Conservation (phyloP, 2,113 vertebrate genomes). For the Megaceryle torquata region DNA sequence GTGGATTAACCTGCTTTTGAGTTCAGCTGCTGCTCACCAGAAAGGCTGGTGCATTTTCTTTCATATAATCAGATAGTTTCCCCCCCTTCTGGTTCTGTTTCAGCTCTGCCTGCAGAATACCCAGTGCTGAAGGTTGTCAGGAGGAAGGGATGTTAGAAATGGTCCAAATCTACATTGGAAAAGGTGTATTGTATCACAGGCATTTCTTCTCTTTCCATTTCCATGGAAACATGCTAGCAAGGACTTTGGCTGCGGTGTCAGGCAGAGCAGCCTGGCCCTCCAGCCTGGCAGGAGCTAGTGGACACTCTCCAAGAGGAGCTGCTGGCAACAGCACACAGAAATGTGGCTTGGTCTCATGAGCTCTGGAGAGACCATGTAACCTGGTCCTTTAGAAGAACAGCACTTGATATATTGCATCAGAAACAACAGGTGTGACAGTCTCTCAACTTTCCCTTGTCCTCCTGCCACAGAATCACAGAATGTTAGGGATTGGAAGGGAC, state of each 20-base stretch:
- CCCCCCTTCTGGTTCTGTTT: background rate
- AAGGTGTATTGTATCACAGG: background rate
- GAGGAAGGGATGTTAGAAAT: background rate
- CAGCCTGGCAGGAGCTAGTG: background rate
- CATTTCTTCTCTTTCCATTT: slow-evolving; percentile 29
- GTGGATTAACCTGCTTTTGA: background rate
- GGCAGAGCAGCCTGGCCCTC: background rate
- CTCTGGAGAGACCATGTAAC: background rate
- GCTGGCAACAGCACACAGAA: background rate
- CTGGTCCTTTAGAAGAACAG: background rate
- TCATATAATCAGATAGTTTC: background rate
- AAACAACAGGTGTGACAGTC: background rate
- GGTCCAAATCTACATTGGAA: background rate
- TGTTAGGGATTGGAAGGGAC: too few relatives aligned
- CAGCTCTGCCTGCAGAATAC: background rate
- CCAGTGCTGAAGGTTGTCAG: background rate
- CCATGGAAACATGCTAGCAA: slow-evolving; percentile 42
- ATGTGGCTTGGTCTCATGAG: background rate
- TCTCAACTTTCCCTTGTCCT: background rate
- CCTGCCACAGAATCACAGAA: background rate
- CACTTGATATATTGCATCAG: background rate
- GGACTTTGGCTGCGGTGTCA: background rate
- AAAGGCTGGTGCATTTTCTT: background rate
- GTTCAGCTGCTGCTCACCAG: background rate
- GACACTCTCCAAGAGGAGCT: background rate